Conservation (phyloP, 1,140 invertebrate genomes). For the Zelostemma sp. region DNA sequence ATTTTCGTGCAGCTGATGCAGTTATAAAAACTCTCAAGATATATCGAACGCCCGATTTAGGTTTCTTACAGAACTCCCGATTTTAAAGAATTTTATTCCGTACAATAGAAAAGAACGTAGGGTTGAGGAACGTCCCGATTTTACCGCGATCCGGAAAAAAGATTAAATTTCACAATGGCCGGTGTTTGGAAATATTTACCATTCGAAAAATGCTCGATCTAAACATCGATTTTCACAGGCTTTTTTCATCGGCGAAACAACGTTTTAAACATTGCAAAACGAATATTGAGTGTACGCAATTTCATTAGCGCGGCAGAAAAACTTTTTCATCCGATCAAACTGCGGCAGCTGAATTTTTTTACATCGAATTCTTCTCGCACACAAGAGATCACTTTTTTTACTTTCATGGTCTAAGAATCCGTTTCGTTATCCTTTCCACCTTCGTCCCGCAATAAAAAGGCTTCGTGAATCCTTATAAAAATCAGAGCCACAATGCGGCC, state of each 20-base stretch:
- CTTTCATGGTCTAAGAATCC: conserved; percentile 56
- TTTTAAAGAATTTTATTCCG: too few species aligned
- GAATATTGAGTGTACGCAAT: conserved; percentile 7
- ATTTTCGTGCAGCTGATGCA: conserved; percentile 19
- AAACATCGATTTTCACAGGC: conserved; percentile 55
- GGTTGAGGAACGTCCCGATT: too few species aligned
- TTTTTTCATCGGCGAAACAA: conserved; percentile 22
- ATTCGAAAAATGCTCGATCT: conserved; percentile 41
- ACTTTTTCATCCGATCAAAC: too few species aligned
- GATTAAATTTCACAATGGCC: conserved; percentile 44
- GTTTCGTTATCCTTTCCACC: conserved; percentile 62
- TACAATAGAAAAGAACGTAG: conserved; percentile 10
- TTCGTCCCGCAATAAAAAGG: conserved; percentile 61
- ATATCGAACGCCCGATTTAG: conserved; percentile 36
- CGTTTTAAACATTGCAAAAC: background rate
- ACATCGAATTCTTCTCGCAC: conserved; percentile 25
- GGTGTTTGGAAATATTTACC: conserved; percentile 62
- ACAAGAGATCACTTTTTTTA: conserved; percentile 57
- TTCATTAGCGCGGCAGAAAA: background rate
- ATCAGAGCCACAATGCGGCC: conserved; percentile 56
- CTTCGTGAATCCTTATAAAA: conserved; percentile 63
- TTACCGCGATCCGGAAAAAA: conserved; percentile 43
- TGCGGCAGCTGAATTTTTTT: conserved; percentile 47
- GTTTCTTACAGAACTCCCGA: conserved; percentile 16
- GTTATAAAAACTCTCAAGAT: conserved; percentile 18